Evolutionary conservation across 2,797 vertebrate genomes (phyloP), one percentile per base, ranked within the genome.

Genomic region (Poeciliopsis presidionis): DNA sequence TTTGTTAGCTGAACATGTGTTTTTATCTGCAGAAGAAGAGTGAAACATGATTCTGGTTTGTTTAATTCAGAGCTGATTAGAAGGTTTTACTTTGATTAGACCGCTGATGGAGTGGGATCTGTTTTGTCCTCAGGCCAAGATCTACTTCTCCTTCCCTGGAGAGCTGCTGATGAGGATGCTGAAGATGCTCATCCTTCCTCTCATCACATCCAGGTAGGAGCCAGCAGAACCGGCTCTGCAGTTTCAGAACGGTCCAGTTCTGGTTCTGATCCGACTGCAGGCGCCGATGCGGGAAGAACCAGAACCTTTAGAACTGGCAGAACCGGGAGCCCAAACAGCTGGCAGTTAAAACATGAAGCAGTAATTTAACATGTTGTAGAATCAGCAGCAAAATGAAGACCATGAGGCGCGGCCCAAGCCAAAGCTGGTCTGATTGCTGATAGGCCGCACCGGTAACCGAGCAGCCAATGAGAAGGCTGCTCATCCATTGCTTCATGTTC

Each of bases 101-200:
- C 49, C 49, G 18, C 5, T 49, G 47, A 18, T 18, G 16, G 14
- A 46, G 46, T 46, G 14, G 46, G 46, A 65, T 33, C 12, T 41
- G 46, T 67, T 55, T 61, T 47, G 71, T 55, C 53, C 33, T 0
- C 88, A 97, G 97, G 97, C 97, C 53, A 97, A 96, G 85, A 96
- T 97, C 74, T 97, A 97, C 80, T 97, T 97, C 74, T 96, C 97
- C 2, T 97, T 97, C 59, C 97, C 97, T 4, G 97, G 97, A 53
- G 97, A 97, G 83, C 95, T 97, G 41, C 95, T 97, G 86, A 97
- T 97, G 97, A 95, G 97, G 91, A 96, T 97, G 96, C 72, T 97
- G 75, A 97, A 97, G 94, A 97, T 97, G 97, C 94, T 97, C 65
- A 97, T 97, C 82, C 95, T 97, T 47, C 97, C 97, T 33, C 95